A percentile compares a stretch with the other conserved stretches of the same genome.
Conservation (phyloP, 2,888 invertebrate genomes). For the Petrophora chlorosata region DNA sequence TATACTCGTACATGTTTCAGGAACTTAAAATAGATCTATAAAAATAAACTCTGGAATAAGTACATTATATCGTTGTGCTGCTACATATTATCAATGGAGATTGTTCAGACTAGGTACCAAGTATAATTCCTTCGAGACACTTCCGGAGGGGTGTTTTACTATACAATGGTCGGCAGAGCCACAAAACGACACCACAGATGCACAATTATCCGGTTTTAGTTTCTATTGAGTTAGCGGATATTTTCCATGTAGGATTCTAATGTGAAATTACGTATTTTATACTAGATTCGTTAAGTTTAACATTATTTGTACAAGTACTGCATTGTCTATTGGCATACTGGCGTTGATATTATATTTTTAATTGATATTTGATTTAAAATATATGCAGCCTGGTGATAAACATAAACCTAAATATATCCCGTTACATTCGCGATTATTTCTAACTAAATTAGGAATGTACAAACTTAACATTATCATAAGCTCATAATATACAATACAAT, state of each 20-base stretch:
- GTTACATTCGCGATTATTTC: conserved; percentile 28
- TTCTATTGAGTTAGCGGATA: too few species aligned
- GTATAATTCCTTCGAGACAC: too few species aligned
- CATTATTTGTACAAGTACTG: conserved; percentile 16
- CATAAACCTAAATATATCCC: conserved; percentile 28
- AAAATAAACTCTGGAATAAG: conserved; percentile 22
- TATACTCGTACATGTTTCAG: not conserved
- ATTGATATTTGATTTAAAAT: conserved; percentile 11
- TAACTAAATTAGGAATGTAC: conserved; percentile 71
- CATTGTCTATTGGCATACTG: conserved; percentile 9
- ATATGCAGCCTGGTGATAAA: conserved; percentile 16
- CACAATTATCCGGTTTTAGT: too few species aligned
- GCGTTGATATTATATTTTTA: conserved; percentile 11
- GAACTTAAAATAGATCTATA: conserved; percentile 15
- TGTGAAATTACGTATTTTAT: too few species aligned
- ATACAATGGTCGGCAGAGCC: too few species aligned
- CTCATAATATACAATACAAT: conserved; percentile 37
- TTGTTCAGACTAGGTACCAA: not conserved
- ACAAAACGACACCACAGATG: too few species aligned
- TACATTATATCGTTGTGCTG: conserved; percentile 21
- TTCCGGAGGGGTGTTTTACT: too few species aligned
- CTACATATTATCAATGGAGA: not conserved
- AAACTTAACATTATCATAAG: conserved; percentile 59
- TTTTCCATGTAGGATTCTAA: too few species aligned
- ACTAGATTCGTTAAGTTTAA: not conserved